phyloP scores from a whole-genome alignment of 2,888 invertebrate species.

The Notocelia uddmanniana region DNA sequence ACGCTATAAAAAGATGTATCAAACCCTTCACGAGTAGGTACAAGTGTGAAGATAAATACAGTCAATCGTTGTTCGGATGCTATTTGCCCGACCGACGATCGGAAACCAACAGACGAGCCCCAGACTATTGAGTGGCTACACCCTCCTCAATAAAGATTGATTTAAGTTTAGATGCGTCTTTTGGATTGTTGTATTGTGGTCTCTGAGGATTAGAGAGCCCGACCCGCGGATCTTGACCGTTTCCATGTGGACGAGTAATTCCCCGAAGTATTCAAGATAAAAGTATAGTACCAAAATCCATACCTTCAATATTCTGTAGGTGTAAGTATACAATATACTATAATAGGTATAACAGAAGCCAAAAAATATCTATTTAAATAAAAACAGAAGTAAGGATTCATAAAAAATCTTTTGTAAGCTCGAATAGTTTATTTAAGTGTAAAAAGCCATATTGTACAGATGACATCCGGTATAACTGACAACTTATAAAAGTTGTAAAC shows the following conservation, averaged over 20 bases:
- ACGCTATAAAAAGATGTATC: constrained; percentile 18
- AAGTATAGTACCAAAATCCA: too few species aligned
- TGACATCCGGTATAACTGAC: too few species aligned
- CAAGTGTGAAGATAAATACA: constrained; percentile 23
- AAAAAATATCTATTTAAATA: too few species aligned
- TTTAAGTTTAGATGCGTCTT: constrained; percentile 28
- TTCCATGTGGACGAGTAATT: not conserved
- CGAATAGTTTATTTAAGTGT: too few species aligned
- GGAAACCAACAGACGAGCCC: constrained; percentile 40
- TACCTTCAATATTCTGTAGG: too few species aligned
- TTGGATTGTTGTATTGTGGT: not conserved
- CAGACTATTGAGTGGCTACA: constrained; percentile 38
- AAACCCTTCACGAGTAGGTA: constrained; percentile 8
- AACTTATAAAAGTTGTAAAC: too few species aligned
- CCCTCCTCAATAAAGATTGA: constrained; percentile 24
- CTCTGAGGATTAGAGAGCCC: not conserved
- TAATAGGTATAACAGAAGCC: too few species aligned
- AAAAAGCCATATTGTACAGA: too few species aligned
- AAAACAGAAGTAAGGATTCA: too few species aligned
- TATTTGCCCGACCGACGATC: constrained; percentile 37
- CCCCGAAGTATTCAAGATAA: not conserved
- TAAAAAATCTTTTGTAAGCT: too few species aligned
- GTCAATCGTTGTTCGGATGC: constrained; percentile 32
- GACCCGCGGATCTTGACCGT: not conserved
- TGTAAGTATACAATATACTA: too few species aligned